These are phyloP conservation scores for Rhegmatorhina hoffmannsi DNA, from an alignment of 2,113 vertebrate species.

Conservation along the genomic window DNA sequence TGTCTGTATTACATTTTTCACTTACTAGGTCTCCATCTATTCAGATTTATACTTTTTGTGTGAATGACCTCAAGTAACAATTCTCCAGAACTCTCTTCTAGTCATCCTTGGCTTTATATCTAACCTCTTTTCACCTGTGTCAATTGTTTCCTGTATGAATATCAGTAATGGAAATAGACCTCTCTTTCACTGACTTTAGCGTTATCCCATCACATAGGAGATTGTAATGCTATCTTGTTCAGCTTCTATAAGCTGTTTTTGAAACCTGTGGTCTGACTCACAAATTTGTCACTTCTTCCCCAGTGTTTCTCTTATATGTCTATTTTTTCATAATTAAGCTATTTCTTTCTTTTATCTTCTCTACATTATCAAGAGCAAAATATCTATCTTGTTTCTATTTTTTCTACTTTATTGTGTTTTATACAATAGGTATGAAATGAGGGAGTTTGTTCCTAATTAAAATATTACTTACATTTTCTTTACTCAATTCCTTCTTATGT, in stretches of 20 bases:
- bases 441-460: rapidly evolving
- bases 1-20: background rate
- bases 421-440: background rate
- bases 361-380: background rate
- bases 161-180: background rate
- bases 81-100: background rate
- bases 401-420: background rate
- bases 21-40: background rate
- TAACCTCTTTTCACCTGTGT: background rate
- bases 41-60: background rate
- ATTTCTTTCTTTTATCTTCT: background rate
- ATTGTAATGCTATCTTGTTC: background rate
- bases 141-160: background rate
- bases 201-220: background rate
- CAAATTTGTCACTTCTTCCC: background rate
- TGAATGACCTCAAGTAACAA: background rate
- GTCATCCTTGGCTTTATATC: background rate
- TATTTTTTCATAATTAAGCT: background rate
- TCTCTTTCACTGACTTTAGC: background rate
- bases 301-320: background rate
- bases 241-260: background rate
- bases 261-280: background rate
- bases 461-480: background rate
- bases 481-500: background rate
- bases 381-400: background rate